Conservation (phyloP, 2,113 vertebrate genomes). For the Pteruthius melanotis region DNA sequence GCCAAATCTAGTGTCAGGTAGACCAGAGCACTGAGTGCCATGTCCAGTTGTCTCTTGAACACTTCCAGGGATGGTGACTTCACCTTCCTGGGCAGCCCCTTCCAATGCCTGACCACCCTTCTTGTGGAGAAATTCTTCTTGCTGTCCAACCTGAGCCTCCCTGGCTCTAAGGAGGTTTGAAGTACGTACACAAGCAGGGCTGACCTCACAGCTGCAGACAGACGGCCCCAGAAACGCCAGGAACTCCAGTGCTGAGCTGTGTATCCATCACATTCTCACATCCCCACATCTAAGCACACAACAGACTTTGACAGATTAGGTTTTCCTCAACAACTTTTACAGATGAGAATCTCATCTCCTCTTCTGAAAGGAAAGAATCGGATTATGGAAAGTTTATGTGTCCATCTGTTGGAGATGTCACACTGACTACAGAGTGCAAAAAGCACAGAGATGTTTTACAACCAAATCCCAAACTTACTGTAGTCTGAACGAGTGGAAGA, state of each 20-base stretch:
- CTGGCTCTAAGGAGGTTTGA: neutral
- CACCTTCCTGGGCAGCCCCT: neutral
- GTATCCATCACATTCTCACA: neutral
- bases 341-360: neutral
- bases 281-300: neutral
- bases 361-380: neutral
- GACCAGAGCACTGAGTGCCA: neutral
- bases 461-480: neutral
- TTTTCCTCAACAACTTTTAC: neutral
- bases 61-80: neutral
- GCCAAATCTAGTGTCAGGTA: neutral
- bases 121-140: neutral
- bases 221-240: neutral
- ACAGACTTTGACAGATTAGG: neutral
- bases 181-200: neutral
- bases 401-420: slow-evolving; percentile 33
- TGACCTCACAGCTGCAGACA: neutral
- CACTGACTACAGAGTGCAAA: slow-evolving; percentile 20
- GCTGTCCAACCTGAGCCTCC: neutral
- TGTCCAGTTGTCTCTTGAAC: too few species aligned
- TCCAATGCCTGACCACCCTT: neutral
- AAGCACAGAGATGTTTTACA: slow-evolving; percentile 20
- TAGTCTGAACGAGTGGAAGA: neutral
- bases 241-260: neutral
- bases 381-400: slow-evolving; percentile 12